Conservation (phyloP, 2,113 vertebrate genomes). For the Urocynchramus pylzowi region DNA sequence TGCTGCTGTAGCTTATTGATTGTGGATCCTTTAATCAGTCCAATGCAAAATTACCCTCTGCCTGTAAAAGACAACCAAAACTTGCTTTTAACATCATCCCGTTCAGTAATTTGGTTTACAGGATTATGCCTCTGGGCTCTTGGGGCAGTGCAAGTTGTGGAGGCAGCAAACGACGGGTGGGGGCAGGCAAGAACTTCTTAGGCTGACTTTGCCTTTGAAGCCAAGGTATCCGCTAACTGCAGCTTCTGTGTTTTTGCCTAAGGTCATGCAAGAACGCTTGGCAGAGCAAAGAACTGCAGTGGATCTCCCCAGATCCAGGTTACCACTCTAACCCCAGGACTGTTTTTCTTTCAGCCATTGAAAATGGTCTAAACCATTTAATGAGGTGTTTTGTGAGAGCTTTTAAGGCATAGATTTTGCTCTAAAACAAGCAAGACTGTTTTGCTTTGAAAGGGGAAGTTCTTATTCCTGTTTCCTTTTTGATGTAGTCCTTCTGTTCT, state of each 20-base stretch:
- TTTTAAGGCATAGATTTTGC: slow-evolving; percentile 17
- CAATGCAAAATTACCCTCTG: background rate
- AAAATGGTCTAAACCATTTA: slow-evolving; percentile 31
- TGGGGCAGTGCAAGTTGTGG: background rate
- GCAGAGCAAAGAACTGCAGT: slow-evolving; percentile 49
- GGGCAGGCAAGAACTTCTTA: slow-evolving; percentile 21
- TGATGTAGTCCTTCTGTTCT: slow-evolving; percentile 37
- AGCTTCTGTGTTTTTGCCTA: slow-evolving; percentile 39
- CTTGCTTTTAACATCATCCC: background rate
- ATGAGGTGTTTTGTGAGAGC: background rate
- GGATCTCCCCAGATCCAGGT: slow-evolving; percentile 26
- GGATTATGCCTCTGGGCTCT: background rate
- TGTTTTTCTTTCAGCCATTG: slow-evolving; percentile 32
- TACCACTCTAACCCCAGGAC: slow-evolving; percentile 10
- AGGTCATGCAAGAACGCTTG: background rate
- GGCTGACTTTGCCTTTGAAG: slow-evolving; percentile 36
- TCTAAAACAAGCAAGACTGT: slow-evolving; percentile 1
- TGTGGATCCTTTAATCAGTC: background rate
- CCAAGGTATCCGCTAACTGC: background rate
- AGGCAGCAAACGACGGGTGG: background rate
- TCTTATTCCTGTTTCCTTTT: slow-evolving; percentile 51
- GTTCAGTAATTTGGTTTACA: background rate
- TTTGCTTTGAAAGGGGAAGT: slow-evolving; percentile 37
- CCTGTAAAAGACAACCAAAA: background rate
- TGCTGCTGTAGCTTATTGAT: background rate